Base-by-base conservation (phyloP, 2,113 vertebrate species). In the Nothobranchius furzeri region DNA sequence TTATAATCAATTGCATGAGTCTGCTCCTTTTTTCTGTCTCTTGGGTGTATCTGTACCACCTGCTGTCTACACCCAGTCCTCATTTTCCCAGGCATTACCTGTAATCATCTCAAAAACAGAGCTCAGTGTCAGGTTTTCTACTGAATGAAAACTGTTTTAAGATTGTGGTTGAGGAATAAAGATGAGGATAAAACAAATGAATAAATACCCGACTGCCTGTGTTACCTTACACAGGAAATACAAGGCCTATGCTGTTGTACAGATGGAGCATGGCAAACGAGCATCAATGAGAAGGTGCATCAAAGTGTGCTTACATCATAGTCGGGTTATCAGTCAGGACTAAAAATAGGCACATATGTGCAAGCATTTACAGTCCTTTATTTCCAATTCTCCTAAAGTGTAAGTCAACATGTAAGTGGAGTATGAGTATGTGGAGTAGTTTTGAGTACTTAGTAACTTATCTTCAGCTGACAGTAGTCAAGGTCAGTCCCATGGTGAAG, bases 1-100 rank as follows among this genome's bases (percentile, higher is more conserved):
- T 73, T 68, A 52, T 78, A 47, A 43, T 36, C 11, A 75, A 67
- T 70, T 64, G 43, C 60, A 40, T 37, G 17, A 70, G 1, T 70
- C 15, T 58, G 56, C 35, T 73, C 13, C 7, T 45, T 24, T 58
- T 55, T 17, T 65, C 45, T 4, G 40, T 42, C 12, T 12, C 75
- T 40, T 48, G 42, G 45, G 57, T n/a, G 57, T n/a, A 42, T 54
- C 58, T 56, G 9, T 20, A 17, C 14, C 50, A 35, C 37, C 35
- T 10, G 30, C 36, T n/a, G 12, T 17, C 53, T 49, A 25, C 24
- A 57, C 6, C 3, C 56, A 40, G n/a, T 17, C 42, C 58, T 30
- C 15, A 35, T 12, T 59, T 76, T 36, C 24, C 14, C 40, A 25
- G 36, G 4, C 36, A 15, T 73, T 63, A 52, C 36, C 43, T 24